Percentiles rank a stretch among this genome's conserved stretches.
These are phyloP conservation scores for Bradypodion ventrale DNA, from an alignment of 2,797 vertebrate species.

Conservation along the genomic window DNA sequence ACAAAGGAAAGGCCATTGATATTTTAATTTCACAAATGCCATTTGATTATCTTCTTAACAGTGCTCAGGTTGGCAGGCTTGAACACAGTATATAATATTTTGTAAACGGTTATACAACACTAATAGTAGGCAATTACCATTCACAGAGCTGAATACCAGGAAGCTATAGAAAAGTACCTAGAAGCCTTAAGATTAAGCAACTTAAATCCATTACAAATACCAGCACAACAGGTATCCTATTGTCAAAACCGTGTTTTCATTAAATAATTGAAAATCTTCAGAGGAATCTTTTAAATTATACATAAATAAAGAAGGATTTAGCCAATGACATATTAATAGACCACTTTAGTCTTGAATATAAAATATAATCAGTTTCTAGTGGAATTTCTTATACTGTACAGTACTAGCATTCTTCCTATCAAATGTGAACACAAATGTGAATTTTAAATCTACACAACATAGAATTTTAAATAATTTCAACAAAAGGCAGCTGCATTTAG, in stretches of 20 bases:
- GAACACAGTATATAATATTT: slow-evolving; percentile 36
- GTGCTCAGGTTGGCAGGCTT: slow-evolving; percentile 13
- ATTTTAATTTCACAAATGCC: slow-evolving; percentile 23
- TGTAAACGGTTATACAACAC: slow-evolving; percentile 12
- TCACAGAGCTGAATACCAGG: slow-evolving; percentile 4
- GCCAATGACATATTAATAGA: background rate
- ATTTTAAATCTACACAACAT: background rate
- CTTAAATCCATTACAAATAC: background rate
- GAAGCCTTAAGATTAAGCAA: background rate
- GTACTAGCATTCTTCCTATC: background rate
- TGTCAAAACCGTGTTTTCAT: background rate
- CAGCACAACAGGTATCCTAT: background rate
- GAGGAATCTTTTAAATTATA: background rate
- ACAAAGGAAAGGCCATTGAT: slow-evolving; percentile 19
- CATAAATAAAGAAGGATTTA: slow-evolving; percentile 1
- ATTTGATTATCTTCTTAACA: slow-evolving; percentile 24
- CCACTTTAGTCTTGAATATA: background rate
- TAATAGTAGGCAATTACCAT: slow-evolving; percentile 13
- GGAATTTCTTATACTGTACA: background rate
- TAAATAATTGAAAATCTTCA: slow-evolving; percentile 1
- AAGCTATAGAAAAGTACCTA: slow-evolving; percentile 2
- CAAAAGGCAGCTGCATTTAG: background rate
- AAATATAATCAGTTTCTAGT: background rate
- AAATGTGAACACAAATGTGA: background rate
- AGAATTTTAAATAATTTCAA: background rate